Base-by-base conservation (phyloP, 2,797 vertebrate genomes). In the Vespertilio murinus region DNA sequence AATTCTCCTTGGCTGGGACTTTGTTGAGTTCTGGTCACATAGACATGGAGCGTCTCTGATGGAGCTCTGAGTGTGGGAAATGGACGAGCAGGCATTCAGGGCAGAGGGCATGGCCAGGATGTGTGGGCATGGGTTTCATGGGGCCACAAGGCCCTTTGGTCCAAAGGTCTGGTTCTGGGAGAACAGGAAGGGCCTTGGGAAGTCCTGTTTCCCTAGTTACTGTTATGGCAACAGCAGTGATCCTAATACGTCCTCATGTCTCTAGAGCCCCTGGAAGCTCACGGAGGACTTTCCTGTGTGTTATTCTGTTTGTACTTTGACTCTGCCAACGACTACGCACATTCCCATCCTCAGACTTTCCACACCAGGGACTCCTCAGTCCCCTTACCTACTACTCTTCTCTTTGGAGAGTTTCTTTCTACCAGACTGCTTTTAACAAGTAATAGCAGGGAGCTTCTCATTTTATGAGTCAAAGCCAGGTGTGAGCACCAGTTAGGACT, bases 311-410 rank as follows among this genome's bases (percentile, higher is more conserved):
- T n/a, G 28, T 14, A 25, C 17, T 93, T 70, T 56, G 17, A 61
- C 17, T 17, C 7, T 65, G 20, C 40, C 17, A 30, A 52, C 0
- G 14, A 38, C n/a, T 2, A 22, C 18, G 3, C 78, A 35, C 0
- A 14, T 69, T 61, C 25, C 89, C 47, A 40, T 73, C 61, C 61
- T n/a, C 61, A n/a, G 13, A 8, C 61, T 64, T 28, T 80, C 28
- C 23, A 9, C 2, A 13, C 1, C 64, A 13, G 10, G 33, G 18
- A 23, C 3, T n/a, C 28, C 17, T 25, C 25, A 3, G 5, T 25
- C 5, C 3, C 5, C 1, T 79, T 14, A 54, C 17, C 0, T 7
- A 18, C 61, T 69, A 75, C 28, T 12, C 45, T 20, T 92, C 59
- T 64, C 30, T 56, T 81, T 90, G 65, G 42, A 49, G 35, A 70